These are phyloP conservation scores for Eulemur rubriventer DNA, from an alignment of 2,797 vertebrate genomes.

Conservation along the genomic window DNA sequence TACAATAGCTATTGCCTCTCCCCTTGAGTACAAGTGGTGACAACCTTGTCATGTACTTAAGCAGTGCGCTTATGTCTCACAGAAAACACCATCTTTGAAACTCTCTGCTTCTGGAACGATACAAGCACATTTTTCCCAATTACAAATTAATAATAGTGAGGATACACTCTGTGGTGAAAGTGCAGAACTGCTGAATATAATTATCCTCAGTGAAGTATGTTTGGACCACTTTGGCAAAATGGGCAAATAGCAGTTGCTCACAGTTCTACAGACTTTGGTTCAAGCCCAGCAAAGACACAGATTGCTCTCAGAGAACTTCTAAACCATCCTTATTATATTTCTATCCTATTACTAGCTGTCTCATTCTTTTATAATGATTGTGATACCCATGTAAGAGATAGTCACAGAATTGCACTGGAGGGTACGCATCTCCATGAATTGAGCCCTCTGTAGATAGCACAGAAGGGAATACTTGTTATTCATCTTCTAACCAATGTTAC, in stretches of 20 bases:
- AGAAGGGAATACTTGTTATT: slow-evolving; percentile 47
- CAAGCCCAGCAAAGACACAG: slow-evolving; percentile 16
- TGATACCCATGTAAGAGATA: neutral
- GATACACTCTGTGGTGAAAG: neutral
- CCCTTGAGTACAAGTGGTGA: slow-evolving; percentile 52
- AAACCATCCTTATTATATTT: neutral
- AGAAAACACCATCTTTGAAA: slow-evolving; percentile 59
- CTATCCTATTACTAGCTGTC: neutral
- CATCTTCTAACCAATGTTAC: neutral
- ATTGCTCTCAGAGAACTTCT: slow-evolving; percentile 51
- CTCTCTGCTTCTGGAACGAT: slow-evolving; percentile 61
- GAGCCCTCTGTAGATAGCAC: slow-evolving; percentile 50
- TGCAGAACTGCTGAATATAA: neutral
- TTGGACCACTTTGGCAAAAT: slow-evolving; percentile 54
- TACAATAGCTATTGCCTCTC: slow-evolving; percentile 50
- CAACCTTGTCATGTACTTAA: slow-evolving; percentile 14
- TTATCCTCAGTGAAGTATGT: neutral
- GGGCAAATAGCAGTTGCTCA: neutral
- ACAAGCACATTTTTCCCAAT: neutral
- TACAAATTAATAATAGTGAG: neutral
- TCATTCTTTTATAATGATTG: slow-evolving; percentile 54
- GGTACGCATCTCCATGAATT: slow-evolving; percentile 37
- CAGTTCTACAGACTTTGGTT: slow-evolving; percentile 29
- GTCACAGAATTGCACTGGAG: slow-evolving; percentile 46
- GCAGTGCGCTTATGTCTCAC: slow-evolving; percentile 40